Evolutionary conservation across 2,888 invertebrate species (phyloP), one percentile per base, ranked within the genome.

Genomic region (Trilocha varians): DNA sequence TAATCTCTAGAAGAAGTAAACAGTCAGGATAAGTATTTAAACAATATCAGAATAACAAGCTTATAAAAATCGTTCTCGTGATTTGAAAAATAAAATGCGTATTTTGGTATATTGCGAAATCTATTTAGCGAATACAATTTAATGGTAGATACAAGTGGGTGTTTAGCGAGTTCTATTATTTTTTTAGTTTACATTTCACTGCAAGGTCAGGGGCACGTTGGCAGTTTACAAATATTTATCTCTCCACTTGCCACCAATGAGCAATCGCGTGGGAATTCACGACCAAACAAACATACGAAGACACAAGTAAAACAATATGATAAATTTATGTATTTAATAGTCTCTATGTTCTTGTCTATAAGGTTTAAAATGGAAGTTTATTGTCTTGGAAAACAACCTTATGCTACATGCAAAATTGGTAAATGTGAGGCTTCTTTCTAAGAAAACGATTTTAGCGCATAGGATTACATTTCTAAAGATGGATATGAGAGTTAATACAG

Each of bases 191-290:
- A 35, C 44, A 45, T 46, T 43, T 49, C 55, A 49, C 47, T 55
- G 58, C 70, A 77, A 72, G 73, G 74, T 73, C 73, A 67, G 59
- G 65, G 64, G 54, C 68, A 65, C 55, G 60, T 53, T 57, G 56
- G 58, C 52, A 62, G 62, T 72, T 68, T 70, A 80, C 79, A 78
- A 82, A 84, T 80, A 82, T 83, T 84, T 78, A 77, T 77, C 74
- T 77, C 66, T 47, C 63, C 72, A 79, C 74, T 80, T 76, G 69
- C 73, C 73, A 73, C 72, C 63, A 67, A 63, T 60, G 57, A 64
- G 52, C 49, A 66, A 65, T 75, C 69, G 75, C 80, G 83, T 84
- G 83, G 82, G 83, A 84, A 80, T 66, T 53, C 53, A 52, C 44
- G 46, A 53, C 58, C 57, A 48, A 42, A 50, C 16, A 25, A 35